A percentile compares a stretch with the other conserved stretches of the same genome.
Evolutionary conservation across 1,140 invertebrate genomes (phyloP).

Genomic region (Bombus confusus): DNA sequence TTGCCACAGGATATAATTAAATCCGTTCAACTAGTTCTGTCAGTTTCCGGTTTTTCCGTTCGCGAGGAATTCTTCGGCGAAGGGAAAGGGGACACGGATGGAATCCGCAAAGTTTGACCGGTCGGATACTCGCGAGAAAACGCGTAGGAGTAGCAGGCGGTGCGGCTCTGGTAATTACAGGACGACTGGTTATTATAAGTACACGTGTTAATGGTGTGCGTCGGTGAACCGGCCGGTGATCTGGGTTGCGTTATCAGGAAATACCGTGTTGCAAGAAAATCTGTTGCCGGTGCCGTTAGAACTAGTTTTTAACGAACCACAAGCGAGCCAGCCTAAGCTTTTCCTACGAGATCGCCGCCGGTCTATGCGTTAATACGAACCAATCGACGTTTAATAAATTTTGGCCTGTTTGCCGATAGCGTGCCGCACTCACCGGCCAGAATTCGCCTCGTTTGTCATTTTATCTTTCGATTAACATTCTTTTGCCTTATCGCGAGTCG

Average conservation of each 20-base stretch:
- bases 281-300: constrained; percentile 24
- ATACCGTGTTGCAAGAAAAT: constrained; percentile 42
- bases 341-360: constrained; percentile 21
- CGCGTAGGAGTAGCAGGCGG: constrained; percentile 18
- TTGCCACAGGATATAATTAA: constrained; percentile 10
- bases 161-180: constrained; percentile 41
- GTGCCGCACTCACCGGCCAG: background rate
- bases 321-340: background rate
- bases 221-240: background rate
- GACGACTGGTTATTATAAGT: constrained; percentile 48
- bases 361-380: background rate
- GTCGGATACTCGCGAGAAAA: background rate
- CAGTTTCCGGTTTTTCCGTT: constrained; percentile 12
- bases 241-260: constrained; percentile 46
- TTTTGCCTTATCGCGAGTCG: background rate
- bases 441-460: constrained; percentile 3
- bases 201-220: constrained; percentile 2
- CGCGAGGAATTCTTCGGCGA: background rate
- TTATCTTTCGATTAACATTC: constrained; percentile 13
- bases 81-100: background rate
- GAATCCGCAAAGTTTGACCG: background rate
- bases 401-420: constrained; percentile 2
- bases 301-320: constrained; percentile 37
- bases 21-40: background rate
- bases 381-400: constrained; percentile 26